Evolutionary conservation across 2,113 vertebrate species (phyloP), one percentile per base, ranked within the genome.

Genomic region (Thomomys bottae): DNA sequence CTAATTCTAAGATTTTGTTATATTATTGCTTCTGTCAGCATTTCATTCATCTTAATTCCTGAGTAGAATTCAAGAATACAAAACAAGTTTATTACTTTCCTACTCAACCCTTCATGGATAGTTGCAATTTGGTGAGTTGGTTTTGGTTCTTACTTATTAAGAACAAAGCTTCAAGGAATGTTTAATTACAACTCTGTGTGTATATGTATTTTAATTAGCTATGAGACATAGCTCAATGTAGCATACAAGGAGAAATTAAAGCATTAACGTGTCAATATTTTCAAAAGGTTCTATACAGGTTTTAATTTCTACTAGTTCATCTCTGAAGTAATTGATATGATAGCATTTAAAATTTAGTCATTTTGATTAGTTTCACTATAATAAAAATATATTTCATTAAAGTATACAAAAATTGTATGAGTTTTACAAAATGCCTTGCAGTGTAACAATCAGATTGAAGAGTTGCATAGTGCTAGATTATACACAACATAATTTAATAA

Each of bases 201-300:
- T 91, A 79, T 64, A n/a, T 71, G 42, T 89, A 3, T 81, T 76
- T 92, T 87, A 71, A 84, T 68, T 76, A 80, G 67, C 30, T 84
- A 21, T 12, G 3, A 5, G 32, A 67, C 70, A 92, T 63, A 11
- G 21, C 36, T 59, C 61, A 8, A 12, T 78, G 42, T 26, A 67
- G 8, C 63, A 42, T 28, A 71, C 4, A 71, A 64, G 61, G 1
- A 80, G 59, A 40, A 1, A n/a, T 84, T 70, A 84, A 68, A 66
- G 9, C 38, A 82, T 68, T 59, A 34, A 87, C n/a, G 63, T 75
- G 2, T 0, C 45, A 85, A 71, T 30, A 54, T 42, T 68, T 94
- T 70, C 2, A 20, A 73, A 80, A 63, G 10, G 30, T 54, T 86
- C 72, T 49, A 20, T 49, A 42, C 6, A 80, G 67, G 54, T 72